Evolutionary conservation across 2,888 invertebrate species (phyloP), one percentile per base, ranked within the genome.

Genomic region (Campoplex nolae): DNA sequence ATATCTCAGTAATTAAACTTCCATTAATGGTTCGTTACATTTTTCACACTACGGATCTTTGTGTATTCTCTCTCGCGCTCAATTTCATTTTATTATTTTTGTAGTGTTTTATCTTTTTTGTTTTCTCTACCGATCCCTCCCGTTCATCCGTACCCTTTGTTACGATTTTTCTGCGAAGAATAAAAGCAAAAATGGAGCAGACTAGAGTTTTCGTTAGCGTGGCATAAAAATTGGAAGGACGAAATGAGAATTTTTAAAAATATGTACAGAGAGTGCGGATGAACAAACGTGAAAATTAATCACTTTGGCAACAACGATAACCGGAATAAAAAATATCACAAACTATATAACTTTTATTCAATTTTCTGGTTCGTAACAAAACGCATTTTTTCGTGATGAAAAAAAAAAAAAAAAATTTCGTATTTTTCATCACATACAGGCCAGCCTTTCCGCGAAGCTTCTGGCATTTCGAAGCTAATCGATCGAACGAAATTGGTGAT

Each of bases 1-100:
- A 35, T 70, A 78, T 86, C 56, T 62, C 75, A 51, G 58, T 86
- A 75, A 86, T 86, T 80, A 77, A 71, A 83, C 42, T 79, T 70
- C 16, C 23, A 48, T 65, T 28, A 75, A 75, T 48, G 68, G 38
- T 70, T 45, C 48, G 45, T 42, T 28, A 51, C 79, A 73, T 67
- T 62, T 73, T 68, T 13, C 77, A 18, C 42, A 23, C 45, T 71
- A 67, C 9, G 45, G 58, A 35, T 45, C 38, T 9, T 68, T 13
- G 23, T 23, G 23, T 23, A 32, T 65, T 56, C 70, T 6, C n/a
- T 32, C 70, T 38, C 35, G 28, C 45, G 45, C n/a, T n/a, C 38
- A 18, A 54, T 70, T 45, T 35, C 23, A 54, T n/a, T 70, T 13
- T 68, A 4, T 9, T 67, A 28, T 16, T 38, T 48, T 68, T 38